Evolutionary conservation across 2,888 invertebrate genomes (phyloP).

Genomic region (Cheilosia urbana): DNA sequence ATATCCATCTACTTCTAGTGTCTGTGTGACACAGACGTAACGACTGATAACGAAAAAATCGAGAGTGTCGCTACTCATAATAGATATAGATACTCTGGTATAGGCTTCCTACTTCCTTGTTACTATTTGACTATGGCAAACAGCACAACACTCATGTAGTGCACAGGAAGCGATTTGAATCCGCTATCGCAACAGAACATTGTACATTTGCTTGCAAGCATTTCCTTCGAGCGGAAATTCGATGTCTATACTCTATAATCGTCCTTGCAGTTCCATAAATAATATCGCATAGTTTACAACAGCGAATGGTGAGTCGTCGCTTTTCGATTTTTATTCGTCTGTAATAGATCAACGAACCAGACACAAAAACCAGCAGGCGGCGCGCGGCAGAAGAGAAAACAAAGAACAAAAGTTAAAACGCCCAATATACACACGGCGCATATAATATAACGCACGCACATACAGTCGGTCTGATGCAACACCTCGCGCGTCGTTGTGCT

Average conservation of each 20-base stretch:
- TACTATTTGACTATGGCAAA: too few relatives aligned
- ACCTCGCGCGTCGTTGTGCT: neutral
- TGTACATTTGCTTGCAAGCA: too few relatives aligned
- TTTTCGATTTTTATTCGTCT: neutral
- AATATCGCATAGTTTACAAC: neutral
- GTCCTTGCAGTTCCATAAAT: neutral
- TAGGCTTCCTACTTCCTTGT: too few relatives aligned
- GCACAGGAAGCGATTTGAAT: too few relatives aligned
- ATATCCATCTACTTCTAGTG: too few relatives aligned
- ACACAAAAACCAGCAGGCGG: conserved; percentile 17
- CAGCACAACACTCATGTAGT: too few relatives aligned
- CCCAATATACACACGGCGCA: neutral
- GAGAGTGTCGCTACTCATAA: too few relatives aligned
- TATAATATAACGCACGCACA: neutral
- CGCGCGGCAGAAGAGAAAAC: conserved; percentile 4
- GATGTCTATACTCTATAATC: neutral
- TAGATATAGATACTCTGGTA: too few relatives aligned
- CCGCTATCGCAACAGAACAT: too few relatives aligned
- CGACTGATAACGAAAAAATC: too few relatives aligned
- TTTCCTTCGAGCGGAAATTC: neutral
- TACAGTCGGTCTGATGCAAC: neutral
- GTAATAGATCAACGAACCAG: conserved; percentile 41
- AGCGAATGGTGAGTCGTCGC: neutral
- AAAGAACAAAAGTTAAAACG: conserved; percentile 37
- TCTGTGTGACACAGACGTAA: too few relatives aligned